Evolutionary conservation across 2,113 vertebrate genomes (phyloP).

Genomic region (Psephotus haematonotus): DNA sequence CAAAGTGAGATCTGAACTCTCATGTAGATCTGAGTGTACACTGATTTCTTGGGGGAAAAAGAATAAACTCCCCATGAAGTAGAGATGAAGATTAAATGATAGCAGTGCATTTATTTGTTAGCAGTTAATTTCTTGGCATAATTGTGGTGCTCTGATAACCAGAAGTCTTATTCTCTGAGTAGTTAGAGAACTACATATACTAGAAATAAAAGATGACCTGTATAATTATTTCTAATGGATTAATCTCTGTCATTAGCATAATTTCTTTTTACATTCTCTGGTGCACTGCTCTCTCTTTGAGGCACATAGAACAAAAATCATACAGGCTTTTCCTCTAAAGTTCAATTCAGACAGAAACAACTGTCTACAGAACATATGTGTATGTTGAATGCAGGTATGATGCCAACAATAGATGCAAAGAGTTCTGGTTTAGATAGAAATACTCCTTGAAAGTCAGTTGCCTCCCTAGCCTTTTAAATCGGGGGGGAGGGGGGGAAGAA

Average conservation of each 20-base stretch:
- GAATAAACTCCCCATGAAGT: background rate
- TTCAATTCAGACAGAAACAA: slow-evolving; percentile 34
- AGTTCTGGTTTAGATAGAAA: slow-evolving; percentile 14
- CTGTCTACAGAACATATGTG: background rate
- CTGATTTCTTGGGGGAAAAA: background rate
- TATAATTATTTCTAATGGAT: background rate
- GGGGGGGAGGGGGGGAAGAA: background rate
- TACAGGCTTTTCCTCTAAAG: background rate
- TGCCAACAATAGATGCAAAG: slow-evolving; percentile 52
- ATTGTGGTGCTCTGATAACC: background rate
- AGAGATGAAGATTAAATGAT: background rate
- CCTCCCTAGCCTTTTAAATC: slow-evolving; percentile 41
- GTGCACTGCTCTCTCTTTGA: background rate
- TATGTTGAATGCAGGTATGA: slow-evolving; percentile 19
- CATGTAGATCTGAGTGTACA: background rate
- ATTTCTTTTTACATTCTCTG: background rate
- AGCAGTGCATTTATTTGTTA: background rate
- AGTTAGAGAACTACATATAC: background rate
- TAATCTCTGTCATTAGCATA: background rate
- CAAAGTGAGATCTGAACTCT: slow-evolving; percentile 32
- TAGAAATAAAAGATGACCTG: background rate
- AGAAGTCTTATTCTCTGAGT: background rate
- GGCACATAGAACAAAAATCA: background rate
- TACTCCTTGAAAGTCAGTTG: slow-evolving; percentile 36
- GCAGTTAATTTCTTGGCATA: background rate